These are phyloP conservation scores for Zoanthus sociatus DNA, from an alignment of 92 coral and sea anemone genomes.

Conservation along the genomic window DNA sequence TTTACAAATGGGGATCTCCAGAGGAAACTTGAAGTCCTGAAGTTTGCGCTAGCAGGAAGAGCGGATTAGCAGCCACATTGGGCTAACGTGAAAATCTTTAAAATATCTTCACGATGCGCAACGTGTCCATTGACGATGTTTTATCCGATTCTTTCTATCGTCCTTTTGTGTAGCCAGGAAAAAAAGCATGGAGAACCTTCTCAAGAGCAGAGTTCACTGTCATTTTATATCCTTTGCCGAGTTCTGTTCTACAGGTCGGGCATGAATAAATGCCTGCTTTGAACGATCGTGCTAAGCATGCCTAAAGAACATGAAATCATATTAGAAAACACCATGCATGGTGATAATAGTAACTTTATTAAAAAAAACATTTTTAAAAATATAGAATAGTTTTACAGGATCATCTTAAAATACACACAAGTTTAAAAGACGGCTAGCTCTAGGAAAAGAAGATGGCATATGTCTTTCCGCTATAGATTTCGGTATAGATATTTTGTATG, in stretches of 20 bases:
- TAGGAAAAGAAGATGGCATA: too few species aligned
- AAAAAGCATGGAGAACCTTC: conserved; percentile 83
- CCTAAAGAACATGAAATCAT: conserved; percentile 48
- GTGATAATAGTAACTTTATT: too few species aligned
- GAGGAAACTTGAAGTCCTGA: too few species aligned
- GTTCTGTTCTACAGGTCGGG: conserved; percentile 91
- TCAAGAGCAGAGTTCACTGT: conserved; percentile 77
- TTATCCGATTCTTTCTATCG: conserved; percentile 55
- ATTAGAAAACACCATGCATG: background rate
- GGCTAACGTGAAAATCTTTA: background rate
- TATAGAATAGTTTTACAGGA: too few species aligned
- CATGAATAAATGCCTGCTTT: conserved; percentile 93
- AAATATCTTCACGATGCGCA: background rate
- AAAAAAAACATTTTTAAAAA: too few species aligned
- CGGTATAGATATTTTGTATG: too few species aligned
- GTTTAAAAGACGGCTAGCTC: too few species aligned
- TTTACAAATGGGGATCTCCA: too few species aligned
- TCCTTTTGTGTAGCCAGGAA: conserved; percentile 98
- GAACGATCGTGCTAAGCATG: conserved; percentile 91
- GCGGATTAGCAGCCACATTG: too few species aligned
- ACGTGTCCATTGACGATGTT: background rate
- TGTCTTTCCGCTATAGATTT: too few species aligned
- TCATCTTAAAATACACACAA: too few species aligned
- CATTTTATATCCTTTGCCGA: conserved; percentile 85
- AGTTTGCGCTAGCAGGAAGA: too few species aligned